phyloP scores from a whole-genome alignment of 2,797 vertebrate genomes.

The Thamnophis elegans region DNA sequence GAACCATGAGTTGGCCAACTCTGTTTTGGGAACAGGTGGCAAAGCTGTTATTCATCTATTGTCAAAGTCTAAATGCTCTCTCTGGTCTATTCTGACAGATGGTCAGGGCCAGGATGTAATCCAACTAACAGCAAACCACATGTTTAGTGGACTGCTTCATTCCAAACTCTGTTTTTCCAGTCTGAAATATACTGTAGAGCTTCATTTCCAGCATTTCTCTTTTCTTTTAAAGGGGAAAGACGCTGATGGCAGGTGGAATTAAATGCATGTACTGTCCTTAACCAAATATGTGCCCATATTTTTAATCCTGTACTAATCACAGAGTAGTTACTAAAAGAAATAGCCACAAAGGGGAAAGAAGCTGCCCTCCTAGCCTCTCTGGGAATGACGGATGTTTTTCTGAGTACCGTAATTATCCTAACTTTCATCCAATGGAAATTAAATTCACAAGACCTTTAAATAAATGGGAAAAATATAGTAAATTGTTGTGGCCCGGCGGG shows the following conservation, averaged over 20 bases:
- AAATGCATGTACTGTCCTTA: neutral
- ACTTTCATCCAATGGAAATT: slow-evolving; percentile 5
- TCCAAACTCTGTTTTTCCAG: neutral
- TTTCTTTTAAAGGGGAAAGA: neutral
- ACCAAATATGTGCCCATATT: neutral
- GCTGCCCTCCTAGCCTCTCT: neutral
- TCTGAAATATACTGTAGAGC: neutral
- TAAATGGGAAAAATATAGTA: neutral
- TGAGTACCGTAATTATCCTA: neutral
- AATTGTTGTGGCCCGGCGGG: too few species aligned
- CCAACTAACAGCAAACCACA: neutral
- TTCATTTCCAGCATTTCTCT: neutral
- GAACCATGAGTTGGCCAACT: neutral
- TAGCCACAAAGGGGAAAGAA: neutral
- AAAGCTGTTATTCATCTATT: neutral
- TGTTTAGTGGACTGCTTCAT: neutral
- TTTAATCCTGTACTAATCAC: neutral
- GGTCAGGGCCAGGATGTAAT: neutral
- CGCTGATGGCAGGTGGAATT: too few species aligned
- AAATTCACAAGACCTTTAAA: neutral
- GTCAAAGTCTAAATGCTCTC: neutral
- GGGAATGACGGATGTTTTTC: neutral
- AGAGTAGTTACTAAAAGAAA: neutral
- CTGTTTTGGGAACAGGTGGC: neutral
- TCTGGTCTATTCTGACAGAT: neutral